Percentiles rank a stretch among this genome's conserved stretches.
Evolutionary conservation across 1,140 invertebrate species (phyloP).

Genomic region (Medauroidea extradentata): DNA sequence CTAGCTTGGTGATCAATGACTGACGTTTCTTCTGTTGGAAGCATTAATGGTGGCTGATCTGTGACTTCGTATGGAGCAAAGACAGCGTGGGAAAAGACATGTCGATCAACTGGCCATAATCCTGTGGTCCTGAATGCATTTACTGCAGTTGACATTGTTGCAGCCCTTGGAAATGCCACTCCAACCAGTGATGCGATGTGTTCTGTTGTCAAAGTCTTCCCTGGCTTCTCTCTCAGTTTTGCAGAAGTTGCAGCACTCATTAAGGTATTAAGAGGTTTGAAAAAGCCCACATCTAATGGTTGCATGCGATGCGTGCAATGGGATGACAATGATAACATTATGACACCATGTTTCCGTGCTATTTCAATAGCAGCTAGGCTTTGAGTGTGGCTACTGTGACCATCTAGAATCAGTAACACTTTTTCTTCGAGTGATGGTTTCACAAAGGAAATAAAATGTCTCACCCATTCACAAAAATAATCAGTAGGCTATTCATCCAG

Average conservation of each 20-base stretch:
- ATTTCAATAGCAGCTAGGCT: too few relatives aligned
- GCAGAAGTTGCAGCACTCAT: neutral
- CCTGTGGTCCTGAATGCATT: constrained; percentile 39
- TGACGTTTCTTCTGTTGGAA: neutral
- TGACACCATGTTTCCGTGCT: neutral
- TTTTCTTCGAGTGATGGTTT: too few relatives aligned
- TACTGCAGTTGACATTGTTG: constrained; percentile 34
- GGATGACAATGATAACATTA: constrained; percentile 7
- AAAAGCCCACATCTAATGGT: too few relatives aligned
- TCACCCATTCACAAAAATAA: constrained; percentile 20
- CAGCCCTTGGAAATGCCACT: too few relatives aligned
- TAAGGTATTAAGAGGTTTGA: constrained; percentile 32
- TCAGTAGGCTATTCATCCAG: constrained; percentile 26
- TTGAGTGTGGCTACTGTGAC: too few relatives aligned
- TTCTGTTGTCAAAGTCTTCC: too few relatives aligned
- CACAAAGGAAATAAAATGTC: too few relatives aligned
- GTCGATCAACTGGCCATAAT: constrained; percentile 33
- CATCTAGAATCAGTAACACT: too few relatives aligned
- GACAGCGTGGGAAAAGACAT: constrained; percentile 36
- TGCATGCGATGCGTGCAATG: too few relatives aligned
- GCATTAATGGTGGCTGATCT: neutral
- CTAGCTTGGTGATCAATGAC: too few relatives aligned
- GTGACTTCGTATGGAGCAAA: neutral
- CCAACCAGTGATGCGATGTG: constrained; percentile 28
- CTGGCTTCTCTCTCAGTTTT: constrained; percentile 16